phyloP scores from a whole-genome alignment of 2,888 invertebrate genomes.

The Koerneria pararmatus region DNA sequence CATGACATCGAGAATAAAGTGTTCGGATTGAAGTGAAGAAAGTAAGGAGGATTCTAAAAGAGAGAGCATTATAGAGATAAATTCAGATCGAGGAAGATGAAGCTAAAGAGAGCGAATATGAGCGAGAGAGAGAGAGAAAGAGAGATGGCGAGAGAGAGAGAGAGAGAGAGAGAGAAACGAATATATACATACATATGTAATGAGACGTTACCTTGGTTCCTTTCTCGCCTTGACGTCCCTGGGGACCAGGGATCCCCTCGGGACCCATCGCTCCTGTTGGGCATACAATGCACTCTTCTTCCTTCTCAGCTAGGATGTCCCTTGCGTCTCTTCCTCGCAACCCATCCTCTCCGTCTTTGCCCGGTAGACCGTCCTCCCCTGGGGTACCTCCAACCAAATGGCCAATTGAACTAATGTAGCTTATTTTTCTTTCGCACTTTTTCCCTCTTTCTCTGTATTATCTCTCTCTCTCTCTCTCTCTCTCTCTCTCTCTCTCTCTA shows the following conservation, averaged over 20 bases:
- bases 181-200: too few species aligned
- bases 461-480: background rate
- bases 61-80: too few species aligned
- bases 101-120: too few species aligned
- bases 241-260: conserved; percentile 37
- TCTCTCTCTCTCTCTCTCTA: background rate
- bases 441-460: background rate
- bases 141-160: too few species aligned
- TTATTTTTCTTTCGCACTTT: background rate
- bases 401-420: too few species aligned
- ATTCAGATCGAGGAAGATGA: too few species aligned
- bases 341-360: conserved; percentile 36
- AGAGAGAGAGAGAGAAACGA: too few species aligned
- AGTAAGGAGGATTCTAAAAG: too few species aligned
- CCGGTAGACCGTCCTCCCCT: conserved; percentile 30
- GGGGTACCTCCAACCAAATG: too few species aligned
- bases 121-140: too few species aligned
- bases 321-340: conserved; percentile 47
- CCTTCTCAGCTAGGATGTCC: conserved; percentile 48
- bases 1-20: too few species aligned
- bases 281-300: conserved; percentile 49
- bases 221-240: conserved; percentile 37
- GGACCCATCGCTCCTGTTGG: conserved; percentile 41
- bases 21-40: too few species aligned
- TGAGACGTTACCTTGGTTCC: conserved; percentile 32